Evolutionary conservation across 1,140 invertebrate species (phyloP), one percentile per base, ranked within the genome.

Genomic region (Tetramorium parvispinum): DNA sequence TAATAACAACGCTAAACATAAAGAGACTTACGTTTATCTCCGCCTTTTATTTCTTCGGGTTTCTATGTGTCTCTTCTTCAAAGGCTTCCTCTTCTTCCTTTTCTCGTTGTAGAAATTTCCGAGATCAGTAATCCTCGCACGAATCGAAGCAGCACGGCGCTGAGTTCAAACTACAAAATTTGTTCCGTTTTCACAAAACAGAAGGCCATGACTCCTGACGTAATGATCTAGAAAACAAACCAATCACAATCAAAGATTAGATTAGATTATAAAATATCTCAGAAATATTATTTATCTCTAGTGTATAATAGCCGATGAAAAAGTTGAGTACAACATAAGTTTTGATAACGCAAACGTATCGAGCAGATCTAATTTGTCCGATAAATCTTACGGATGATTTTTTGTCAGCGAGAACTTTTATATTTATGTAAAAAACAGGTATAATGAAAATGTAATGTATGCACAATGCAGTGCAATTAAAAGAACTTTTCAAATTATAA

Each of bases 181-280:
- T 53, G 43, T 85, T 68, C 68, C 46, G 53, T 76, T 65, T 55
- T 85, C 43, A 61, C 77, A 10, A 71, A 81, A 76, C 73, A 70
- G 75, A 85, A 79, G 75, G 63, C 81, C 81, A 85, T 76, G 75
- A 43, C 63, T 90, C 24, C 59, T 46, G 40, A 18, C 63, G 32
- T 59, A 40, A 57, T 70, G 51, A 90, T 87, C 88, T 90, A 71
- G 16, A 87, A 90, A 77, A 49, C 10, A 66, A 46, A 81, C 18
- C 61, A 37, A 55, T 71, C 61, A 21, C 71, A 24, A 65, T 40
- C 21, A 11, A 8, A 43, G 75, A 90, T 89, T 87, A 87, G 75
- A 90, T 87, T 79, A 87, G 27, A 61, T 78, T 24, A 55, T 7
- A 2, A 65, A 49, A 49, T 16, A 53, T 32, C 59, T 21, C 16